Evolutionary conservation across 1,140 invertebrate species (phyloP), one percentile per base, ranked within the genome.

Genomic region (Brachionus angularis): DNA sequence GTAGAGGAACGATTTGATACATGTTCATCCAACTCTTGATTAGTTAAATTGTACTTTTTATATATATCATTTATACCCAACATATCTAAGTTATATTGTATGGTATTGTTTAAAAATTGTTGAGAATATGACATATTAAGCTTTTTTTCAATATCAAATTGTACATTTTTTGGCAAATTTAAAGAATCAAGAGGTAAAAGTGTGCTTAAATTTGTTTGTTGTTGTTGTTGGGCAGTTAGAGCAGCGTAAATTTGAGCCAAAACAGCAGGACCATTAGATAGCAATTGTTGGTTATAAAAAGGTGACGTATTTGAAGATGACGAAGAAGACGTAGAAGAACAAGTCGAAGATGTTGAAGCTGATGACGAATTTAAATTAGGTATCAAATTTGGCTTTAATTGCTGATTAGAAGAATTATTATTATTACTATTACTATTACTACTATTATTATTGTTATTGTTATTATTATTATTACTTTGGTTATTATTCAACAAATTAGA

Each of bases 231-330:
- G 21, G 53, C 53, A 36, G 53, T 34, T 18, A 58, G 36, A 12
- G 33, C 33, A 36, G 53, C 53, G 23, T 58, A 58, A 12, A 58
- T 25, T 33, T 58, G 53, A 39, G 53, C 53, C 12, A 58, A 36
- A 5, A 58, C 21, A 12, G 53, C 33, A 25, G n/a, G n/a, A n/a
- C n/a, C n/a, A n/a, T n/a, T n/a, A n/a, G 25, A 27, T 18, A 23
- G 53, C 36, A 58, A 27, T 39, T 58, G 53, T 1, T 5, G 2
- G 18, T 58, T 39, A 23, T 39, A 58, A 8, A 18, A 31, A 27
- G 53, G 53, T 16, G 53, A 58, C 23, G 34, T 25, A 34, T 39
- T 58, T 1, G 33, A 12, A n/a, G 53, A 58, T 23, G 53, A 58
- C 1, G 50, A 29, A 2, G 50, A 31, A n/a, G 50, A 53, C 14